These are phyloP conservation scores for Anomalospiza imberbis DNA, from an alignment of 2,797 vertebrate genomes.

Conservation along the genomic window DNA sequence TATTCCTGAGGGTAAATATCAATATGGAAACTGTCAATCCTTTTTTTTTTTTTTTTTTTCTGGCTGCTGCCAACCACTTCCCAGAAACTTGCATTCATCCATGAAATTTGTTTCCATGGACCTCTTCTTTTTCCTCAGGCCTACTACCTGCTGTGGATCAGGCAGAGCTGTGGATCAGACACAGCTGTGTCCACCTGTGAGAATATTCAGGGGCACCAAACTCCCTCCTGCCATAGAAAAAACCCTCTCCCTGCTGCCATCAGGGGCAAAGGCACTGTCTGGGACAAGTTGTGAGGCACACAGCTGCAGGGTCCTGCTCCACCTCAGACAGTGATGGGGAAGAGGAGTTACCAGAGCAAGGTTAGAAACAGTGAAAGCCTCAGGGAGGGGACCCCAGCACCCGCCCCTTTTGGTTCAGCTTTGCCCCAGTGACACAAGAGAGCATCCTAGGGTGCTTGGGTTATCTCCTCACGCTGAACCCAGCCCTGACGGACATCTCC, in stretches of 20 bases:
- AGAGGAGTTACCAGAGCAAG: not conserved
- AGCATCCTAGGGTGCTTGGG: rapidly evolving
- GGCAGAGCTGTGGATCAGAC: not conserved
- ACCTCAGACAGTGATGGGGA: rapidly evolving
- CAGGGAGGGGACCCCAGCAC: not conserved
- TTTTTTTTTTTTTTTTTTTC: not conserved
- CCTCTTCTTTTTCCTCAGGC: not conserved
- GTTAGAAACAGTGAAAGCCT: not conserved
- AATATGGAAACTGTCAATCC: not conserved
- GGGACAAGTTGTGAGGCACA: not conserved
- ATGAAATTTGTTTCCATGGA: not conserved
- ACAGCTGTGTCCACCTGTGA: not conserved
- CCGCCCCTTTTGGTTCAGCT: not conserved
- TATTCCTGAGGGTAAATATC: not conserved
- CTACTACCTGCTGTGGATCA: rapidly evolving
- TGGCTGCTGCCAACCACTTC: not conserved
- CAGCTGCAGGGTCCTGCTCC: not conserved
- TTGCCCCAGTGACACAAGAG: not conserved
- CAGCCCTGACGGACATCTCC: rapidly evolving
- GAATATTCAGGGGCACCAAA: rapidly evolving
- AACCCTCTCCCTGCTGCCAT: not conserved
- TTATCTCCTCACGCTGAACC: not conserved
- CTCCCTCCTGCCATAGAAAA: not conserved
- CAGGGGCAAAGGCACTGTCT: not conserved
- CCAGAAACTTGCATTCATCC: not conserved